Conservation (phyloP, 2,113 vertebrate species). For the Odocoileus hemionus region DNA sequence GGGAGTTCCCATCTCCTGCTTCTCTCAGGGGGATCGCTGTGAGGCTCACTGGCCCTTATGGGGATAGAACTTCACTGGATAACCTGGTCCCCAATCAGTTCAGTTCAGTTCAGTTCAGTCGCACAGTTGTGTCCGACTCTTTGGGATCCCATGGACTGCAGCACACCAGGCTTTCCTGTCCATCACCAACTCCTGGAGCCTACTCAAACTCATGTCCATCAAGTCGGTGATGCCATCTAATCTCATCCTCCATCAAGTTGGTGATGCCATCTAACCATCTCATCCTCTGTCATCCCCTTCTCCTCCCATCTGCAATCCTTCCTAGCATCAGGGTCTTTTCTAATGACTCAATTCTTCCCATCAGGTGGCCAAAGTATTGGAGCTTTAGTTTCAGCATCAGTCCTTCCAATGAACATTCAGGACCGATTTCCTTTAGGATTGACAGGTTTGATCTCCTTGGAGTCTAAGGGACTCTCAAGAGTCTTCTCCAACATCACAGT, state of each 20-base stretch:
- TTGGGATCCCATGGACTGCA: not conserved
- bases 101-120: not conserved
- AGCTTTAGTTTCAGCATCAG: not conserved
- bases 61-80: not conserved
- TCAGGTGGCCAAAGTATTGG: not conserved
- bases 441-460: not conserved
- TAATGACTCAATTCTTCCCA: not conserved
- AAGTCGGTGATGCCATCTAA: not conserved
- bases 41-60: not conserved
- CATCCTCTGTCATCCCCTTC: not conserved
- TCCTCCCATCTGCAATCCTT: not conserved
- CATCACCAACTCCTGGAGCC: not conserved
- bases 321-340: not conserved
- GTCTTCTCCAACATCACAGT: not conserved
- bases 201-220: not conserved
- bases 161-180: not conserved
- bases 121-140: not conserved
- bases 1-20: not conserved
- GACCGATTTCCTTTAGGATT: not conserved
- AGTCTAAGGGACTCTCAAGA: not conserved
- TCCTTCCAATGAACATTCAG: not conserved
- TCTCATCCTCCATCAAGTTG: too few relatives aligned
- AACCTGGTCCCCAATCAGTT: not conserved
- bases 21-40: not conserved
- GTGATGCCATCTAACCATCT: not conserved